A percentile compares a stretch with the other conserved stretches of the same genome.
Evolutionary conservation across 2,797 vertebrate genomes (phyloP).

Genomic region (Melanotaenia pygmaea): DNA sequence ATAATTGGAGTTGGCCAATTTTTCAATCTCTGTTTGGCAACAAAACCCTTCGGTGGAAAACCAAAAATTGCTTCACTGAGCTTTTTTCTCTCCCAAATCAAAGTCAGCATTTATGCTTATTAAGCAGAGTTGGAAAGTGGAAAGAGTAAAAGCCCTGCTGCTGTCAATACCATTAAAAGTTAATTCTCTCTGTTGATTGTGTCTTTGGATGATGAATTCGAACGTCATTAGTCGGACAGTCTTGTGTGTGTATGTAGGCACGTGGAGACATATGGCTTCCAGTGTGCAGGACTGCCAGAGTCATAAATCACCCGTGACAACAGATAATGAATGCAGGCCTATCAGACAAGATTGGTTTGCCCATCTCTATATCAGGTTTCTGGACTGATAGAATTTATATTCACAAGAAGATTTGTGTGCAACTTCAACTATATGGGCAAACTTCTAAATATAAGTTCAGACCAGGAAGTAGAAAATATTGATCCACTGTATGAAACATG

Average conservation of each 20-base stretch:
- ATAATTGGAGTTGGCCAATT: conserved; percentile 40
- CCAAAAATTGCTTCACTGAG: conserved; percentile 33
- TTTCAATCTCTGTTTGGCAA: conserved; percentile 35
- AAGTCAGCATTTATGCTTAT: conserved; percentile 41
- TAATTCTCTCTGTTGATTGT: conserved; percentile 57
- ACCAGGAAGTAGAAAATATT: not conserved
- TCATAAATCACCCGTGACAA: conserved; percentile 78
- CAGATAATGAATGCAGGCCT: conserved; percentile 69
- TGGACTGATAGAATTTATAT: conserved; percentile 38
- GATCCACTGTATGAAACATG: not conserved
- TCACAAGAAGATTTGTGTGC: conserved; percentile 41
- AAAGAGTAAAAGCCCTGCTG: conserved; percentile 32
- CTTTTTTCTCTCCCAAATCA: conserved; percentile 34
- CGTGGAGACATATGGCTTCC: conserved; percentile 69
- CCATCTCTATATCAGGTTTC: conserved; percentile 36
- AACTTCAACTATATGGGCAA: conserved; percentile 12
- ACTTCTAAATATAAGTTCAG: not conserved
- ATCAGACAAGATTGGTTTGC: conserved; percentile 60
- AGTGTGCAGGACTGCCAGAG: conserved; percentile 32
- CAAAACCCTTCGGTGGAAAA: conserved; percentile 12
- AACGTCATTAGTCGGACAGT: conserved; percentile 57
- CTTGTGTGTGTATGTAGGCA: conserved; percentile 40
- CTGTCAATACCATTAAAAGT: conserved; percentile 62
- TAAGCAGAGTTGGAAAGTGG: conserved; percentile 31
- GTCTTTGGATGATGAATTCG: conserved; percentile 65